Conservation (phyloP, 1,140 invertebrate genomes). For the Melanaphis sacchari region DNA sequence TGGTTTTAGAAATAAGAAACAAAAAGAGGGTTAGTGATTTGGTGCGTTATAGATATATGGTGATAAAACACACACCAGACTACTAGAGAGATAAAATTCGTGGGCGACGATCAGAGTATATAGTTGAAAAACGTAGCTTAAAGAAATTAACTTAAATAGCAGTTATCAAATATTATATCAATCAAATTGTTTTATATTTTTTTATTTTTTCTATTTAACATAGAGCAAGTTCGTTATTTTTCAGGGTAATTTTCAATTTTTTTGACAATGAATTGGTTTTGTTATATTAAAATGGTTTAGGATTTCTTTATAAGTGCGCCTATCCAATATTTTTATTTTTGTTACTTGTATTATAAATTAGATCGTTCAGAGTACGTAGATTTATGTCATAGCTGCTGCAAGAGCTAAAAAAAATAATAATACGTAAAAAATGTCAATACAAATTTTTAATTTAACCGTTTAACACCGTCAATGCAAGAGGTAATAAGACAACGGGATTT, state of each 20-base stretch:
- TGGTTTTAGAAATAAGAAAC: neutral
- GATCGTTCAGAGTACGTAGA: too few species aligned
- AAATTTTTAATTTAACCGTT: too few species aligned
- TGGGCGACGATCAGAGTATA: neutral
- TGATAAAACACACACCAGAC: neutral
- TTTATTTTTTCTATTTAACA: neutral
- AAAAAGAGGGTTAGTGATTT: neutral
- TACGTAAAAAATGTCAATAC: too few species aligned
- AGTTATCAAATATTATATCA: neutral
- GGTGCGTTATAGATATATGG: neutral
- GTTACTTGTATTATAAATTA: too few species aligned
- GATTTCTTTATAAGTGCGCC: too few species aligned
- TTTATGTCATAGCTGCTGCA: too few species aligned
- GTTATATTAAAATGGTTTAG: too few species aligned
- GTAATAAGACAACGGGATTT: too few species aligned
- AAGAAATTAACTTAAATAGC: neutral
- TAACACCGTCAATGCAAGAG: too few species aligned
- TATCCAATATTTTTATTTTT: too few species aligned
- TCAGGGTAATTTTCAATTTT: neutral
- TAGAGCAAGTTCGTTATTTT: neutral
- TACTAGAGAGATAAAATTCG: neutral
- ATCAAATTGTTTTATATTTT: neutral
- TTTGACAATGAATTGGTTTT: too few species aligned
- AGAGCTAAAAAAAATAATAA: too few species aligned
- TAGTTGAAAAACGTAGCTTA: neutral